Percentiles rank a stretch among this genome's conserved stretches.
phyloP scores from a whole-genome alignment of 2,888 invertebrate genomes.

The Neoaliturus tenellus region DNA sequence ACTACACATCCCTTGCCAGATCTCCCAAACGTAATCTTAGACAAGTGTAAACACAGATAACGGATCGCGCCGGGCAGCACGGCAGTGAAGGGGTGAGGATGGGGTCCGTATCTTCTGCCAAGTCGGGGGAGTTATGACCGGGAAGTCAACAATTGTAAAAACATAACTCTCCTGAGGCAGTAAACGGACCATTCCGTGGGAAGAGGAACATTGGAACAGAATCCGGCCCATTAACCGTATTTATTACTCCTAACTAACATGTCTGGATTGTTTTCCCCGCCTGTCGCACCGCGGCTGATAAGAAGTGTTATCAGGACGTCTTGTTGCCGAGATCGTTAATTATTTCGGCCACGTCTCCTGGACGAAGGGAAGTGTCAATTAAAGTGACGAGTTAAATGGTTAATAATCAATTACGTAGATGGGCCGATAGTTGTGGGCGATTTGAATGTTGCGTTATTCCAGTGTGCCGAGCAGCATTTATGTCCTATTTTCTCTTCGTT shows the following conservation, averaged over 20 bases:
- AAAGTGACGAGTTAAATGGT: constrained; percentile 37
- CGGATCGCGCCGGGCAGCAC: neutral
- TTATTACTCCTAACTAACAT: constrained; percentile 26
- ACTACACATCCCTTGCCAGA: neutral
- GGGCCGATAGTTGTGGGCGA: constrained; percentile 15
- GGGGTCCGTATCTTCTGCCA: neutral
- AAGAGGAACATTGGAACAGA: constrained; percentile 1
- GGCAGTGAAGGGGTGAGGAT: neutral
- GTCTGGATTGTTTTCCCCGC: neutral
- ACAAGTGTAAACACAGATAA: constrained; percentile 28
- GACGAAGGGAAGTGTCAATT: constrained; percentile 46
- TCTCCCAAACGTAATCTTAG: neutral
- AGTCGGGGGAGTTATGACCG: constrained; percentile 53
- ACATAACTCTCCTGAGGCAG: constrained; percentile 54
- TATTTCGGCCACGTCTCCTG: constrained; percentile 34
- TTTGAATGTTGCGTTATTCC: neutral
- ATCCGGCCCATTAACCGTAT: constrained; percentile 16
- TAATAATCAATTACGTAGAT: constrained; percentile 9
- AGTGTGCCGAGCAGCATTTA: too few species aligned
- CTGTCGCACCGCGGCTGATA: neutral
- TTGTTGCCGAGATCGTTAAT: constrained; percentile 36
- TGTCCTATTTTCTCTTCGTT: too few species aligned
- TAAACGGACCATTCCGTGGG: constrained; percentile 41
- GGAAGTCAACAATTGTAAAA: constrained; percentile 60
- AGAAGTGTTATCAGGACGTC: constrained; percentile 20